Percentiles rank a stretch among this genome's conserved stretches.
Conservation (phyloP, 2,888 invertebrate genomes). For the Sarcophaga variegata region DNA sequence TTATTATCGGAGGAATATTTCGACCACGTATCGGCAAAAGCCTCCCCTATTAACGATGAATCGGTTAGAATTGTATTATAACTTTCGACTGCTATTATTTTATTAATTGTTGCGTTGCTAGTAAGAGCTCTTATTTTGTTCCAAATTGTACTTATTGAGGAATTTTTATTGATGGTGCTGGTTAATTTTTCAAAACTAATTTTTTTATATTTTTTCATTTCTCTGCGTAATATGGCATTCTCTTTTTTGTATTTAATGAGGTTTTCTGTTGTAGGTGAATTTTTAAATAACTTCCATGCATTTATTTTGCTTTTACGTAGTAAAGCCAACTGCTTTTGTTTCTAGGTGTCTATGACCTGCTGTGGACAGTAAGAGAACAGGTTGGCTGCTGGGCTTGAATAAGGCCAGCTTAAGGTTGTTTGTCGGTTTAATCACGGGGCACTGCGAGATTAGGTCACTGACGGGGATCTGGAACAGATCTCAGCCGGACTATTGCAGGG, state of each 20-base stretch:
- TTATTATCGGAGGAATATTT: constrained; percentile 10
- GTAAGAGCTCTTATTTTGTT: too few species aligned
- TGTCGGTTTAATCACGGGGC: too few species aligned
- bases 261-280: constrained; percentile 3
- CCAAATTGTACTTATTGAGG: too few species aligned
- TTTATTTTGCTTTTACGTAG: neutral
- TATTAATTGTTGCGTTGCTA: neutral
- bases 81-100: constrained; percentile 22
- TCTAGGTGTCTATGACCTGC: too few species aligned
- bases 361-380: too few species aligned
- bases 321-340: neutral
- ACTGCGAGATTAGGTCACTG: too few species aligned
- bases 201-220: constrained; percentile 32
- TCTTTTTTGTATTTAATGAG: constrained; percentile 27
- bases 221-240: constrained; percentile 29
- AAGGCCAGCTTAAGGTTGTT: too few species aligned
- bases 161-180: too few species aligned
- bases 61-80: neutral
- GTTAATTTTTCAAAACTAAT: too few species aligned
- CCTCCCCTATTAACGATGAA: neutral
- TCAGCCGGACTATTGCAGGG: too few species aligned
- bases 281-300: constrained; percentile 26
- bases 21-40: constrained; percentile 26
- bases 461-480: too few species aligned
- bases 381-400: too few species aligned